These are phyloP conservation scores for Lamellibrachia luymesi DNA, from an alignment of 1,140 invertebrate genomes.

Conservation along the genomic window DNA sequence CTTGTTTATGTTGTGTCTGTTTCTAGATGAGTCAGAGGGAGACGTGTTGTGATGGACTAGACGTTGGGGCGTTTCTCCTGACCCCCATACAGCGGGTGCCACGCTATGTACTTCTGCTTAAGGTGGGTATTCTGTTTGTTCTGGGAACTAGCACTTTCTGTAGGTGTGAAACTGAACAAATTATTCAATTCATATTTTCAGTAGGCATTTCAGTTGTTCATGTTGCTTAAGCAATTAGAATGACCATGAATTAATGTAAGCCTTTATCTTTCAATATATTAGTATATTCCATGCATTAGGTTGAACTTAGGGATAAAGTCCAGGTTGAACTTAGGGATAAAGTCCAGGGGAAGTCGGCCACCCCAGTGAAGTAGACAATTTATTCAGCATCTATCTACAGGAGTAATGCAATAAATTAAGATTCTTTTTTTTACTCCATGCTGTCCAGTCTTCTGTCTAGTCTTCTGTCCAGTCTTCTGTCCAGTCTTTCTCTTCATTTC, in stretches of 20 bases:
- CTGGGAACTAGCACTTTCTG: not conserved
- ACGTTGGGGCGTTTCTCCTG: conserved; percentile 49
- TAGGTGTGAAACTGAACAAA: not conserved
- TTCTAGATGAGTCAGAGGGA: not conserved
- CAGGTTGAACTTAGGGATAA: not conserved
- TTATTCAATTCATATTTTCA: not conserved
- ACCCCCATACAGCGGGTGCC: conserved; percentile 56
- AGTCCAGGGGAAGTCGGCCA: not conserved
- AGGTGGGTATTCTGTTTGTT: conserved; percentile 26
- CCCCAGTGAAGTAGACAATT: not conserved
- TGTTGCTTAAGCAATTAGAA: not conserved
- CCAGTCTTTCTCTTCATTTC: no score
- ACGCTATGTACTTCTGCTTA: conserved; percentile 54
- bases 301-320: not conserved
- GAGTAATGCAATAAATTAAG: no score
- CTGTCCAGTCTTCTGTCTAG: no score
- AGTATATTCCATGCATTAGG: not conserved
- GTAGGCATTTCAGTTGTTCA: no score
- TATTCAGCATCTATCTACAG: not conserved
- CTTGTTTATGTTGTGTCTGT: not conserved
- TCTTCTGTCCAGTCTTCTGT: no score
- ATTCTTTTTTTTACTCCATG: no score
- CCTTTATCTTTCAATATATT: conserved; percentile 10
- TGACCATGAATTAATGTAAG: not conserved
- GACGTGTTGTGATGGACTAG: conserved; percentile 37